Conservation (phyloP, 2,888 invertebrate species). For the Chelonus formosanus region DNA sequence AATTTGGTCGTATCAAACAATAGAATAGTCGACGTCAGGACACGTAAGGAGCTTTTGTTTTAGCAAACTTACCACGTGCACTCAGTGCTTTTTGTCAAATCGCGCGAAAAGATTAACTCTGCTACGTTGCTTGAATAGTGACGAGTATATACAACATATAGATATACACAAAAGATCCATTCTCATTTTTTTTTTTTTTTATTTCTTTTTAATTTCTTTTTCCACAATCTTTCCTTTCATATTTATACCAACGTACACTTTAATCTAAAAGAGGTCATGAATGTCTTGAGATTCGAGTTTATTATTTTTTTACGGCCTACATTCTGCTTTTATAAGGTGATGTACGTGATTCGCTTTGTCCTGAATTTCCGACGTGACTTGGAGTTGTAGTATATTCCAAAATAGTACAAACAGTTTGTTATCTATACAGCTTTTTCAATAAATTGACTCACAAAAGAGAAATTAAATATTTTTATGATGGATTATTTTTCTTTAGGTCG, state of each 20-base stretch:
- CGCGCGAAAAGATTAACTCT: slow-evolving; percentile 53
- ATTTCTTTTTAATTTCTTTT: slow-evolving; percentile 19
- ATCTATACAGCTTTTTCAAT: too few relatives aligned
- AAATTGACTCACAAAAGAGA: too few relatives aligned
- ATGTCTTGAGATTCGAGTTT: slow-evolving; percentile 27
- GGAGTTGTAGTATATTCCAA: too few relatives aligned
- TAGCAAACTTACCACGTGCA: slow-evolving; percentile 32
- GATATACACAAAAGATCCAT: background rate
- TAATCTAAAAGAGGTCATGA: background rate
- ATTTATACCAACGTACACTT: slow-evolving; percentile 1
- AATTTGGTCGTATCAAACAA: background rate
- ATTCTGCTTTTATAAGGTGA: slow-evolving; percentile 13
- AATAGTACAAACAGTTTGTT: too few relatives aligned
- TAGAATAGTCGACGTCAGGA: slow-evolving; percentile 5
- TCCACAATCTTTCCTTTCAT: slow-evolving; percentile 3
- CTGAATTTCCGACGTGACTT: background rate
- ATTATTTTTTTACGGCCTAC: slow-evolving; percentile 25
- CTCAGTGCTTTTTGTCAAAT: slow-evolving; percentile 46
- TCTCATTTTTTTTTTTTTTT: background rate
- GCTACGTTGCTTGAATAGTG: slow-evolving; percentile 43
- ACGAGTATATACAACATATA: slow-evolving; percentile 41
- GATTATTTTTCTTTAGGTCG: too few relatives aligned
- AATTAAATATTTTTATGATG: too few relatives aligned
- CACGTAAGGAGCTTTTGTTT: slow-evolving; percentile 41
- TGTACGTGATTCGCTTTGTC: background rate